Conservation (phyloP, 2,113 vertebrate genomes). For the Gobius niger region DNA sequence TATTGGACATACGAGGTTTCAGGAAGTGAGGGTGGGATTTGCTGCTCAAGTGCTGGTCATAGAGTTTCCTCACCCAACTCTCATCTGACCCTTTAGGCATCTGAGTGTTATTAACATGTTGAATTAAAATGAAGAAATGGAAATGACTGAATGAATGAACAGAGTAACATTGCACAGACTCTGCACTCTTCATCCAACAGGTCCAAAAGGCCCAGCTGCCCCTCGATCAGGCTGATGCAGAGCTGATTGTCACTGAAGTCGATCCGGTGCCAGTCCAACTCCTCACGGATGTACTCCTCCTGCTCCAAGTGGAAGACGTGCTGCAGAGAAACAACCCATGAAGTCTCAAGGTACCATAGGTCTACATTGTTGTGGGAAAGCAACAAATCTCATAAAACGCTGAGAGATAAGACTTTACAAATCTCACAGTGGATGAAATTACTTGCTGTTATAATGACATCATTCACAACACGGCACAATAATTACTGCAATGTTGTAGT, state of each 20-base stretch:
- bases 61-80: constrained; percentile 81
- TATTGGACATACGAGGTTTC: constrained; percentile 76
- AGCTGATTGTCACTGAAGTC: constrained; percentile 80
- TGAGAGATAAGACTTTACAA: too few species aligned
- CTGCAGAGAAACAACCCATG: constrained; percentile 47
- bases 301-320: constrained; percentile 83
- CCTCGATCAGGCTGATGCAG: constrained; percentile 79
- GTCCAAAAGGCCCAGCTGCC: constrained; percentile 76
- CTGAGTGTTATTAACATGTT: constrained; percentile 50
- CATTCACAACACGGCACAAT: too few species aligned
- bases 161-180: constrained; percentile 47
- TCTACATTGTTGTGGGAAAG: too few species aligned
- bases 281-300: constrained; percentile 81
- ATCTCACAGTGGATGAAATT: too few species aligned
- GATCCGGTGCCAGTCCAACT: constrained; percentile 79
- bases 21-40: constrained; percentile 72
- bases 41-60: constrained; percentile 69
- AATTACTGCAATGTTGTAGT: too few species aligned
- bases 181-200: constrained; percentile 82
- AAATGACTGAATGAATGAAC: background rate
- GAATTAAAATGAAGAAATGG: background rate
- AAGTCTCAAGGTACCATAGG: background rate
- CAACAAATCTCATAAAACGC: background rate
- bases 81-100: constrained; percentile 81
- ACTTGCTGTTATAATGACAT: too few species aligned